Percentiles rank a stretch among this genome's conserved stretches.
Evolutionary conservation across 2,888 invertebrate genomes (phyloP).

Genomic region (Eupithecia subfuscata): DNA sequence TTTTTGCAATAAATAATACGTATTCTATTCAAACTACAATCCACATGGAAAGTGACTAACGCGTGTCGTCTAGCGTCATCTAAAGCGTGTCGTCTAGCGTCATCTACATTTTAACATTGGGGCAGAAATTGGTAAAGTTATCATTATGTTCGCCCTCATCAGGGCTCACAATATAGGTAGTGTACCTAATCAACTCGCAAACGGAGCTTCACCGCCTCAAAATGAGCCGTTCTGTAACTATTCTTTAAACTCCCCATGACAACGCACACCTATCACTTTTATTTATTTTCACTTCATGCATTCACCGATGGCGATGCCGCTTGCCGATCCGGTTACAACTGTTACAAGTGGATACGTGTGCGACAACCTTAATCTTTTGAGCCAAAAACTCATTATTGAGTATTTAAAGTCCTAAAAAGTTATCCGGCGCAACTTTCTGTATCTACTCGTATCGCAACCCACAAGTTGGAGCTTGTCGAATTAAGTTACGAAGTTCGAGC

Average conservation of each 20-base stretch:
- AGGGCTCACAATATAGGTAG: neutral
- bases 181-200: neutral
- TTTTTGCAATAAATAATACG: too few relatives aligned
- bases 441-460: neutral
- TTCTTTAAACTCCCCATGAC: neutral
- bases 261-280: neutral
- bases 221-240: neutral
- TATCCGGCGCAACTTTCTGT: neutral
- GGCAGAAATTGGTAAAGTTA: neutral
- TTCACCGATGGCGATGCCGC: too few relatives aligned
- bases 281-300: neutral
- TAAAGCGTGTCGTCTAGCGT: too few relatives aligned
- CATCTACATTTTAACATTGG: neutral
- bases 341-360: neutral
- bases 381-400: neutral
- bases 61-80: too few relatives aligned
- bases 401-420: neutral
- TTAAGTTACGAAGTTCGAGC: conserved; percentile 5
- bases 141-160: neutral
- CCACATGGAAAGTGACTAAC: too few relatives aligned
- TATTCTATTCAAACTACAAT: too few relatives aligned
- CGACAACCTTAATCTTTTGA: neutral
- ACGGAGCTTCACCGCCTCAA: neutral
- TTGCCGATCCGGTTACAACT: neutral
- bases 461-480: conserved; percentile 5